phyloP scores from a whole-genome alignment of 2,113 vertebrate species.

The Uria aalge region DNA sequence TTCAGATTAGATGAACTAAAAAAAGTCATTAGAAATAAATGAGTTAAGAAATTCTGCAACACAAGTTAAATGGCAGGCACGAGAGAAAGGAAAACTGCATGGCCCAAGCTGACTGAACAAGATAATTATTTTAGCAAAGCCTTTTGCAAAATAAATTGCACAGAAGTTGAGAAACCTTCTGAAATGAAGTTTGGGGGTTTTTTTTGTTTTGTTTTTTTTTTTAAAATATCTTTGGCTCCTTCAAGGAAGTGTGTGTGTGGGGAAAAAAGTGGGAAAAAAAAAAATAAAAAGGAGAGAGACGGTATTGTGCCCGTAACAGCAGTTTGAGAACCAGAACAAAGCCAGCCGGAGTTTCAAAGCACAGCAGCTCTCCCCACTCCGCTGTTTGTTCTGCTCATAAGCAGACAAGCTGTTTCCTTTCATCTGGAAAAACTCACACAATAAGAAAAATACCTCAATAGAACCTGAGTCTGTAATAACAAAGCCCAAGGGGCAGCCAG shows the following conservation, averaged over 20 bases:
- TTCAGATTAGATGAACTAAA: not conserved
- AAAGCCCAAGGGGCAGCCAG: conserved; percentile 19
- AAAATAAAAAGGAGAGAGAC: not conserved
- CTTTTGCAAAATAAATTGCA: conserved; percentile 36
- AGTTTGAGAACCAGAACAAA: conserved; percentile 63
- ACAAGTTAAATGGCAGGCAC: not conserved
- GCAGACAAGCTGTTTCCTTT: conserved; percentile 68
- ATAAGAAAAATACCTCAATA: conserved; percentile 42
- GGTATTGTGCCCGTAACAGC: conserved; percentile 38
- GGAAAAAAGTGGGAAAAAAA: too few species aligned
- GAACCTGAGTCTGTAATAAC: conserved; percentile 31
- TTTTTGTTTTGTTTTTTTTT: not conserved
- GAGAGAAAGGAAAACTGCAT: not conserved
- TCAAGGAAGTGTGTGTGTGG: not conserved
- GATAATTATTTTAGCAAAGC: conserved; percentile 30
- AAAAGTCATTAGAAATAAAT: not conserved
- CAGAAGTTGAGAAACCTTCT: conserved; percentile 5
- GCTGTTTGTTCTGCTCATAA: conserved; percentile 58
- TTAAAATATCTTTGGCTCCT: not conserved
- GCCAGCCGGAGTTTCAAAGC: conserved; percentile 51
- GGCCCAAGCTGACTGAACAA: not conserved
- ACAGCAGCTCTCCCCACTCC: conserved; percentile 20
- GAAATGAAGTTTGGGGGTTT: not conserved
- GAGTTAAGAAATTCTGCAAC: not conserved
- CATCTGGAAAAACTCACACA: conserved; percentile 60